Evolutionary conservation across 53 echinoderm and acorn worm species (phyloP).

Genomic region (Patiria pectinifera): DNA sequence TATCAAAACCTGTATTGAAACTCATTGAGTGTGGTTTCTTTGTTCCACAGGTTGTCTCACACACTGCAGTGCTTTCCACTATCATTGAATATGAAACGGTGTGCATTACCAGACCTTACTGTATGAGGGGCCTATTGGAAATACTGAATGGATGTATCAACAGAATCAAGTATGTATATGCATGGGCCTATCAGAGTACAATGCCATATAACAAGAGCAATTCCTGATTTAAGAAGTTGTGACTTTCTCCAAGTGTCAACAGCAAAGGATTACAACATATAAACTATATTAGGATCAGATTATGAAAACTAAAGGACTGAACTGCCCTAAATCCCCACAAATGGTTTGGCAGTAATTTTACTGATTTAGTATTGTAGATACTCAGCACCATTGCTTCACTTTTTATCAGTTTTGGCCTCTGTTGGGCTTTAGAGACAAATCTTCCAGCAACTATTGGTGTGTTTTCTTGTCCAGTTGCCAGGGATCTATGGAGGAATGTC

Average conservation of each 20-base stretch:
- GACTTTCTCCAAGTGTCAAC: no score
- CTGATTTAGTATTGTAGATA: no score
- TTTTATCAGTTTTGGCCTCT: no score
- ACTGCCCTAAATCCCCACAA: no score
- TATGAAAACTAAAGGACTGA: no score
- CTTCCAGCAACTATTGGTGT: neutral
- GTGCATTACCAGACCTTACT: constrained; percentile 86
- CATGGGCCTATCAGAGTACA: no score
- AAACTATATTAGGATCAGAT: neutral
- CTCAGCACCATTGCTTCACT: no score
- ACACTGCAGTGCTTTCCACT: constrained; percentile 80
- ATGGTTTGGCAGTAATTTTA: no score
- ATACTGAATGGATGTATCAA: constrained; percentile 77
- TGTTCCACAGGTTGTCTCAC: constrained; percentile 80
- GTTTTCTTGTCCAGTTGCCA: constrained; percentile 69
- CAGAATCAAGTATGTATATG: constrained; percentile 72
- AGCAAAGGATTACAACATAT: no score
- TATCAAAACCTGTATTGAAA: neutral
- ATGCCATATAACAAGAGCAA: no score
- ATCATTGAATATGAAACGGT: constrained; percentile 81
- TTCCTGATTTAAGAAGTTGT: no score
- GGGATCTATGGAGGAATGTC: constrained; percentile 84
- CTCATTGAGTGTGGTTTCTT: neutral
- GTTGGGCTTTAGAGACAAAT: no score
- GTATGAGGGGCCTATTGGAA: constrained; percentile 92